Base-by-base conservation (phyloP, 2,113 vertebrate genomes). In the Pelmatolapia mariae region DNA sequence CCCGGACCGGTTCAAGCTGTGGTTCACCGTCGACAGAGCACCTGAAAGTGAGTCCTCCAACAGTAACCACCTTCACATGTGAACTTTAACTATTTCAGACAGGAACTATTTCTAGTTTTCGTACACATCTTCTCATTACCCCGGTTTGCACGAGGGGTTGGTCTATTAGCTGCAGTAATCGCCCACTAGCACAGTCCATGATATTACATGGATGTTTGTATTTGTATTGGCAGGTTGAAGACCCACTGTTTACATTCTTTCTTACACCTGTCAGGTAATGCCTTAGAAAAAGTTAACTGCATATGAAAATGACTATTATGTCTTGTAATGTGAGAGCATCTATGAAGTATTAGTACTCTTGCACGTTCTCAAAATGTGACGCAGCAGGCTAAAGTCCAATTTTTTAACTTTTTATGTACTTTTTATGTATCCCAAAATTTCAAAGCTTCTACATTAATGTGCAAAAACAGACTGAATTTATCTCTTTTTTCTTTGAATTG, bases 21-120 rank as follows among this genome's bases (percentile, higher is more conserved):
- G 99, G 99, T 99, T 97, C 95, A 99, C 99, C 0, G 29, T 99
- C 84, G 99, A 99, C 95, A 96, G 36, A 16, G 97, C 97, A 1
- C 97, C 98, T 3, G 97, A 98, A 4, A 90, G 99, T 98, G 95
- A 97, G 82, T 56, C 52, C 6, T 59, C 33, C 5, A 10, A 26
- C 24, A 40, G 13, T 10, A 71, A 78, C 73, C 7, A 3, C 38
- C 15, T 31, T 18, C 31, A 54, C 10, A n/a, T 45, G 7, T 71
- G 19, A 33, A 24, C 19, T 36, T 13, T 1, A 12, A 50, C 16
- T n/a, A 13, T 78, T 52, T n/a, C 6, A 78, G 71, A 31, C 43
- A 31, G 16, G 10, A 29, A 5, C 24, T 29, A 29, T 8, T 50
- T 78, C 26, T 45, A 52, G 43, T 31, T 19, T 50, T 50, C 7